phyloP scores from a whole-genome alignment of 2,888 invertebrate species.

The Mylabris sibirica region DNA sequence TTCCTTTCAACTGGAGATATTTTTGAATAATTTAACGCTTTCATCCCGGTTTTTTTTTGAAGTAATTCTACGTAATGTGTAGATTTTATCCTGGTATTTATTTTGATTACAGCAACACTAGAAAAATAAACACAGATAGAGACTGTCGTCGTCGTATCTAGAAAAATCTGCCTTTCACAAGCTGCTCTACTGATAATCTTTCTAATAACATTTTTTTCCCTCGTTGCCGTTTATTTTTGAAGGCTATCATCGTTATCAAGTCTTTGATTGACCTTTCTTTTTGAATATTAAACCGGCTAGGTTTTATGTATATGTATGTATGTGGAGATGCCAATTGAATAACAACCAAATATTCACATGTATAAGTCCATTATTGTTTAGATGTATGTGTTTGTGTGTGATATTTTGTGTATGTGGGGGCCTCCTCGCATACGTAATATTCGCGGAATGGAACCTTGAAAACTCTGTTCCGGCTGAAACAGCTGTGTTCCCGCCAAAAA shows the following conservation, averaged over 20 bases:
- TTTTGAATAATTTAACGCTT: no score
- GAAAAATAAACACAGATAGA: no score
- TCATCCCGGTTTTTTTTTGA: no score
- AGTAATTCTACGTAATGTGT: no score
- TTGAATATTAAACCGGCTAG: neutral
- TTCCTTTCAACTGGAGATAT: no score
- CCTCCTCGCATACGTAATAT: constrained; percentile 34
- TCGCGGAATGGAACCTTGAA: constrained; percentile 45
- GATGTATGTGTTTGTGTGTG: neutral
- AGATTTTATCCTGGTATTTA: neutral
- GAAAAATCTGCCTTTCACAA: neutral
- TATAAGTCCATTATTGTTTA: neutral
- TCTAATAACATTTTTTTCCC: neutral
- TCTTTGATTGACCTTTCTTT: constrained; percentile 4
- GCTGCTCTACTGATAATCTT: neutral
- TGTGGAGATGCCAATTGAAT: neutral
- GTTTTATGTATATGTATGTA: no score
- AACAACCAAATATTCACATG: neutral
- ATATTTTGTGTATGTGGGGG: neutral
- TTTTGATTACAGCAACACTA: neutral
- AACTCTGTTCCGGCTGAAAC: constrained; percentile 39
- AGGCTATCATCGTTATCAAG: neutral
- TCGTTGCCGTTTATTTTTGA: neutral
- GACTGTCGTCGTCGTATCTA: neutral
- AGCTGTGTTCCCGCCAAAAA: constrained; percentile 39